Evolutionary conservation across 1,140 invertebrate genomes (phyloP).

Genomic region (Dendrolimus punctatus): DNA sequence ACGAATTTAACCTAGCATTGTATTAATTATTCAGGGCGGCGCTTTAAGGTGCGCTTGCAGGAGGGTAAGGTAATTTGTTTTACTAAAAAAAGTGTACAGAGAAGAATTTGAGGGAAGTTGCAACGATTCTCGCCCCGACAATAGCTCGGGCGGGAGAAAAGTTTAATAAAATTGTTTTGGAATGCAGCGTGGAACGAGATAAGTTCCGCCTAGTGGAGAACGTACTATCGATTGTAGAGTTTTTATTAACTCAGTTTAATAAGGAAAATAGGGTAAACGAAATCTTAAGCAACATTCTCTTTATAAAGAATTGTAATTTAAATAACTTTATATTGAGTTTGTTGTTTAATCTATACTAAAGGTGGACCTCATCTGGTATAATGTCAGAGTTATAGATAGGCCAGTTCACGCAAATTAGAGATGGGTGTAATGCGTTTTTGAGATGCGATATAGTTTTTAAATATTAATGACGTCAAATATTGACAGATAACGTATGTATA

Average conservation of each 20-base stretch:
- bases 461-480: too few species aligned
- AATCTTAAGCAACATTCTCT: not conserved
- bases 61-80: constrained; percentile 61
- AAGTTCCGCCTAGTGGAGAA: constrained; percentile 32
- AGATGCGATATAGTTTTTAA: too few species aligned
- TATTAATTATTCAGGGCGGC: constrained; percentile 70
- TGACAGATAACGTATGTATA: too few species aligned
- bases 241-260: constrained; percentile 23
- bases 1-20: constrained; percentile 68
- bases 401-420: too few species aligned
- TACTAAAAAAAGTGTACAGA: constrained; percentile 40
- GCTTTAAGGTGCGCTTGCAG: constrained; percentile 56
- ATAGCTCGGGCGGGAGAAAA: constrained; percentile 36
- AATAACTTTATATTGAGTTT: not conserved
- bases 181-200: constrained; percentile 48
- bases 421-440: too few species aligned
- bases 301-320: not conserved
- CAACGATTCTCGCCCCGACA: constrained; percentile 34
- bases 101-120: constrained; percentile 56
- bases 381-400: too few species aligned
- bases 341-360: too few species aligned
- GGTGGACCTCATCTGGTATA: too few species aligned
- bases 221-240: constrained; percentile 38
- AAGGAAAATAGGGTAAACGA: constrained; percentile 4
- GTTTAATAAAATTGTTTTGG: constrained; percentile 63